Evolutionary conservation across 2,888 invertebrate genomes (phyloP).

Genomic region (Drosophila multiciliata): DNA sequence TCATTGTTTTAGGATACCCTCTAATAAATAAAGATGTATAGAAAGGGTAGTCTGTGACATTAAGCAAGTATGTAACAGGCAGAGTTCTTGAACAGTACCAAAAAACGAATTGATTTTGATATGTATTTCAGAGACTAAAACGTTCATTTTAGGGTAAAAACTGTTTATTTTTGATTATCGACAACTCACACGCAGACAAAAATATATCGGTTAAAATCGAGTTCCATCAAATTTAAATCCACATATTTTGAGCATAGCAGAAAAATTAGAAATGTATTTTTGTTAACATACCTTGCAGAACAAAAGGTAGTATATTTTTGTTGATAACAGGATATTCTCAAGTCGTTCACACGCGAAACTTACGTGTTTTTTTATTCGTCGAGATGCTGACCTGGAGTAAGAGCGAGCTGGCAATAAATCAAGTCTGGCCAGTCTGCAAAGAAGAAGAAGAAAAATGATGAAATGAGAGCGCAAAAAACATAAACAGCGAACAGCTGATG

Average conservation of each 20-base stretch:
- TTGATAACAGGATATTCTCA: background rate
- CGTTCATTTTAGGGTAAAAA: too few species aligned
- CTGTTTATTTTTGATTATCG: background rate
- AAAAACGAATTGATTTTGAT: background rate
- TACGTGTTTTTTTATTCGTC: constrained; percentile 10
- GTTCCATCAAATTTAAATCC: too few species aligned
- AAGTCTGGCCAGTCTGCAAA: constrained; percentile 59
- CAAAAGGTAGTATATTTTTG: background rate
- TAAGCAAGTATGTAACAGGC: background rate
- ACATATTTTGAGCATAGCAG: background rate
- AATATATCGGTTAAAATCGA: too few species aligned
- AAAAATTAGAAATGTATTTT: background rate
- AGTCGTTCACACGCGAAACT: background rate
- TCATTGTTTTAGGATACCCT: constrained; percentile 29
- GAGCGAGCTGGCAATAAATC: constrained; percentile 65
- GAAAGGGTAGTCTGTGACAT: background rate
- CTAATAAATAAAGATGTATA: background rate
- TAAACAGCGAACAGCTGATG: constrained; percentile 80
- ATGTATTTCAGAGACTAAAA: background rate
- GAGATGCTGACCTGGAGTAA: constrained; percentile 21
- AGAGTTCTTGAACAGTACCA: background rate
- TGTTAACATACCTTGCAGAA: background rate
- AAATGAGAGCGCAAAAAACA: constrained; percentile 53
- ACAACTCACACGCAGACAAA: background rate
- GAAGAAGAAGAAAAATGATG: constrained; percentile 39